phyloP scores from a whole-genome alignment of 2,797 vertebrate genomes.

The Galago senegalensis region DNA sequence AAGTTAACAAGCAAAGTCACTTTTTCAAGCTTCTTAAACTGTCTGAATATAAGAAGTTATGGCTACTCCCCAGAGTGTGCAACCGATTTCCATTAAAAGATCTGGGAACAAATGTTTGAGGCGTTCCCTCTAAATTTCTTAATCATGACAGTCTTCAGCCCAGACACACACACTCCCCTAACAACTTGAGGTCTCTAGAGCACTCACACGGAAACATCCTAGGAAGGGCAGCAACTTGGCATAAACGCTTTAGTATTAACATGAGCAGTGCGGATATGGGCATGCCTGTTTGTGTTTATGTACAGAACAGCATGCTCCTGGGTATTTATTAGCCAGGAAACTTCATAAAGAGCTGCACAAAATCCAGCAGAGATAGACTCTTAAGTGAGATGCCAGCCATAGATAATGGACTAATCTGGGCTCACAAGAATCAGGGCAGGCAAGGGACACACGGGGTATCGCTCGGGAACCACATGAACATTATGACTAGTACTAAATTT shows the following conservation, averaged over 20 bases:
- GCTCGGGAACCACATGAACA: neutral
- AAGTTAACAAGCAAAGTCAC: neutral
- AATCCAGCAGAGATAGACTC: neutral
- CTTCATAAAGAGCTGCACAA: neutral
- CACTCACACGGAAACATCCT: fast-evolving
- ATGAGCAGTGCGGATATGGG: fast-evolving
- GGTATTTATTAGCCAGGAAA: neutral
- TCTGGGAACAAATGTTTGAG: neutral
- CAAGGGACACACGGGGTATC: fast-evolving
- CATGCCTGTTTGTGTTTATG: fast-evolving
- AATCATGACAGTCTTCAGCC: neutral
- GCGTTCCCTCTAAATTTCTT: neutral
- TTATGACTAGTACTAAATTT: fast-evolving
- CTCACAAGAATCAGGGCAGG: neutral
- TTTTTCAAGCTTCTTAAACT: neutral
- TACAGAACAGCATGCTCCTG: neutral
- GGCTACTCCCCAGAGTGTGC: neutral
- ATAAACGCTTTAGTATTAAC: fast-evolving
- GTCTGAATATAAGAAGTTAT: neutral
- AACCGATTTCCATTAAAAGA: neutral
- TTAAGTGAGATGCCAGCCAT: fast-evolving
- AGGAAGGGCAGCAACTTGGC: neutral
- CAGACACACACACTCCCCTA: neutral
- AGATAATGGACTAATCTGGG: fast-evolving
- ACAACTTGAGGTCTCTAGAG: neutral